These are phyloP conservation scores for Drosophila tropicalis DNA, from an alignment of 1,140 invertebrate genomes.

Conservation along the genomic window DNA sequence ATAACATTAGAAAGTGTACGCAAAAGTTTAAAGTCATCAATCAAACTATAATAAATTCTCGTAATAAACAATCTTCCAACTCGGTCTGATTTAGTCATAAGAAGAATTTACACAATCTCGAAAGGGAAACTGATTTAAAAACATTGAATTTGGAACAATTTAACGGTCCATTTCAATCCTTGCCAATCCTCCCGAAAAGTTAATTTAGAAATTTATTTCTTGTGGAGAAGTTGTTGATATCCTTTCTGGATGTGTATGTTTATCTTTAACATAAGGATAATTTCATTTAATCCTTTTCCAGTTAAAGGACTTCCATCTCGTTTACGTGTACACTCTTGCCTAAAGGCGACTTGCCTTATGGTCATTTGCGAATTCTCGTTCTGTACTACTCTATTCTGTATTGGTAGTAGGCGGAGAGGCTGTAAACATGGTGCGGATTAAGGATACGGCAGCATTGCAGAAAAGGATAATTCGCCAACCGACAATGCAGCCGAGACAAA, in stretches of 20 bases:
- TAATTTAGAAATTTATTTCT: slow-evolving; percentile 19
- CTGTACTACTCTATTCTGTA: not conserved
- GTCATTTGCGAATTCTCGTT: slow-evolving; percentile 63
- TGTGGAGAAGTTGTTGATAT: not conserved
- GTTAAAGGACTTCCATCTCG: slow-evolving; percentile 44
- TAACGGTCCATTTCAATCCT: too few species aligned
- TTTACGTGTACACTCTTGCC: slow-evolving; percentile 9
- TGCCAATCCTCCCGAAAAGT: too few species aligned
- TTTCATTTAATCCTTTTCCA: slow-evolving; percentile 73
- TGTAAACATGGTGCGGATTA: slow-evolving; percentile 59
- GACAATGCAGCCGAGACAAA: slow-evolving; percentile 68
- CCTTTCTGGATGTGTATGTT: slow-evolving; percentile 60
- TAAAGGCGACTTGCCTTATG: slow-evolving; percentile 18
- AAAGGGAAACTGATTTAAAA: too few species aligned
- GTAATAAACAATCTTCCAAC: too few species aligned
- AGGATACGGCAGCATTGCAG: slow-evolving; percentile 68
- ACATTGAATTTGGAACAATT: too few species aligned
- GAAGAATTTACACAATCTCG: too few species aligned
- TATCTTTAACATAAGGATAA: slow-evolving; percentile 82
- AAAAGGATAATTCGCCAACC: slow-evolving; percentile 77
- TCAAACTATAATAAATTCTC: too few species aligned
- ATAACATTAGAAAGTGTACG: too few species aligned
- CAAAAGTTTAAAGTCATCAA: too few species aligned
- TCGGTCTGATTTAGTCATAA: too few species aligned
- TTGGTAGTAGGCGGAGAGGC: slow-evolving; percentile 13